Evolutionary conservation across 1,140 invertebrate genomes (phyloP).

Genomic region (Drosophila malerkotliana): DNA sequence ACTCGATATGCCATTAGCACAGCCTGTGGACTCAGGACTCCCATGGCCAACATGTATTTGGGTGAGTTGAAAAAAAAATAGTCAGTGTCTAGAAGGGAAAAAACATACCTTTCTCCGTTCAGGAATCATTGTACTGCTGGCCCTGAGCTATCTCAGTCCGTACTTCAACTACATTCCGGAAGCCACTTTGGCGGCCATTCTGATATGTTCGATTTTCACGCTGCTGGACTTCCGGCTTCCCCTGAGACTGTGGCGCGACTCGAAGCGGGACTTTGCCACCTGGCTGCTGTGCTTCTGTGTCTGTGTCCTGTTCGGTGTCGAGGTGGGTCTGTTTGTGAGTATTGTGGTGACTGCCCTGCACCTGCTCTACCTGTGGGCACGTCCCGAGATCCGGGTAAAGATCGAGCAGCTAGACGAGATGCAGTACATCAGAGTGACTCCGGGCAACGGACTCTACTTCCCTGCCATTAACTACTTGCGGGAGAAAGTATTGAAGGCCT

Average conservation of each 20-base stretch:
- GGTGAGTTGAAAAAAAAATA: slow-evolving; percentile 37
- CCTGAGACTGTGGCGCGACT: slow-evolving; percentile 89
- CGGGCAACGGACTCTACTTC: slow-evolving; percentile 87
- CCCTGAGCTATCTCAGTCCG: slow-evolving; percentile 90
- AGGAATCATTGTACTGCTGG: slow-evolving; percentile 86
- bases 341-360: slow-evolving; percentile 92
- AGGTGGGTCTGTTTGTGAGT: slow-evolving; percentile 95
- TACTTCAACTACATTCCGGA: slow-evolving; percentile 94
- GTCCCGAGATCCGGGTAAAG: slow-evolving; percentile 89
- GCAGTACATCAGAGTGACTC: slow-evolving; percentile 86
- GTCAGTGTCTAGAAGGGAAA: not conserved
- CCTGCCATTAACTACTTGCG: slow-evolving; percentile 87
- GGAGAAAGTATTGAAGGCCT: slow-evolving; percentile 85
- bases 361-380: slow-evolving; percentile 91
- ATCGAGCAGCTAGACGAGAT: slow-evolving; percentile 84
- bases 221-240: slow-evolving; percentile 88
- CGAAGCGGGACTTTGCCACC: slow-evolving; percentile 88
- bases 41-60: slow-evolving; percentile 90
- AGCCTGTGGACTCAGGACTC: slow-evolving; percentile 90
- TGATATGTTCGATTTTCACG: slow-evolving; percentile 84
- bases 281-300: slow-evolving; percentile 91
- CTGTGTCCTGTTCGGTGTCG: slow-evolving; percentile 91
- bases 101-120: not conserved
- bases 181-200: slow-evolving; percentile 91
- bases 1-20: slow-evolving; percentile 91